These are phyloP conservation scores for Augochlorella aurata DNA, from an alignment of 2,888 invertebrate species.

Conservation along the genomic window DNA sequence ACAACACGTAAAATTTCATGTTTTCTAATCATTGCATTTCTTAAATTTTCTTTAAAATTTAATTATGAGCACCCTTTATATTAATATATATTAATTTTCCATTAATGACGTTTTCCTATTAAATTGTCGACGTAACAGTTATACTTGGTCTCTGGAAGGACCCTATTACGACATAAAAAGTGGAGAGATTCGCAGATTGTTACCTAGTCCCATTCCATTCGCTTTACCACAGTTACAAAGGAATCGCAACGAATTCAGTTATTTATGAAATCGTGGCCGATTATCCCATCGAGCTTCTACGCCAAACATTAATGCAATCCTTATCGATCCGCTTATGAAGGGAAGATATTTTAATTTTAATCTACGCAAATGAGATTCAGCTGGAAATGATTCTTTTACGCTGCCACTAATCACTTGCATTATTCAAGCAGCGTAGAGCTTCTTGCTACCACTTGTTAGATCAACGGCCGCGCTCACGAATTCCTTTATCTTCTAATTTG, in stretches of 20 bases:
- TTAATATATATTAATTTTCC: too few relatives aligned
- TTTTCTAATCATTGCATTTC: too few relatives aligned
- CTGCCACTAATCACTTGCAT: slow-evolving; percentile 47
- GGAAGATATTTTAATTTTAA: slow-evolving; percentile 22
- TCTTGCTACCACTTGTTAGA: slow-evolving; percentile 45
- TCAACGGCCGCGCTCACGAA: slow-evolving; percentile 32
- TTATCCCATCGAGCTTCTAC: not conserved
- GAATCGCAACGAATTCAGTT: not conserved
- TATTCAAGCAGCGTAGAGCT: slow-evolving; percentile 36
- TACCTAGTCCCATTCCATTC: not conserved
- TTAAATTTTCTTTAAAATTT: too few relatives aligned
- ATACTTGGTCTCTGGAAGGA: too few relatives aligned
- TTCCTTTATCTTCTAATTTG: slow-evolving; percentile 52
- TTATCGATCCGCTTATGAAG: not conserved
- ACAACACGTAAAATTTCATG: too few relatives aligned
- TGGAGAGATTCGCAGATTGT: too few relatives aligned
- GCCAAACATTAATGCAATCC: slow-evolving; percentile 7
- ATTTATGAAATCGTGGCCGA: not conserved
- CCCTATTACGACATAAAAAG: too few relatives aligned
- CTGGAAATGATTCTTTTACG: slow-evolving; percentile 25
- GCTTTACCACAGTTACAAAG: not conserved
- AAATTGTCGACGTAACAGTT: too few relatives aligned
- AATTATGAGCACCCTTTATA: too few relatives aligned
- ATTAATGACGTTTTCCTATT: too few relatives aligned
- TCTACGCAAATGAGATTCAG: slow-evolving; percentile 20